Evolutionary conservation across 2,888 invertebrate species (phyloP).

Genomic region (Erebia aethiops): DNA sequence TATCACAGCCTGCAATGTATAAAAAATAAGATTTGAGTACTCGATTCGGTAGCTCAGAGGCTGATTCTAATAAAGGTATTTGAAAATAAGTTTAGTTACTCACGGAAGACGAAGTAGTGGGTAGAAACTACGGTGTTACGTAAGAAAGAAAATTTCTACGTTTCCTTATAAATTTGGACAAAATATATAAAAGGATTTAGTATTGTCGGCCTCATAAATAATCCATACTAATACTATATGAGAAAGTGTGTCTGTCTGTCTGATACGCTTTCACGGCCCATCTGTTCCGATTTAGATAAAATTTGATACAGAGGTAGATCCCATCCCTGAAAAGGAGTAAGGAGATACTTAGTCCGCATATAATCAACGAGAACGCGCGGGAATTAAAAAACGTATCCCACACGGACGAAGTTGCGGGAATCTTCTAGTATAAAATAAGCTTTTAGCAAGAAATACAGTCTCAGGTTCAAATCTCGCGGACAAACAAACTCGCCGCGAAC

Average conservation of each 20-base stretch:
- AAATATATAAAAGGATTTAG: not conserved
- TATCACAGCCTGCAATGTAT: conserved; percentile 69
- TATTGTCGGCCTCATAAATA: not conserved
- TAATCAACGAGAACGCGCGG: too few species aligned
- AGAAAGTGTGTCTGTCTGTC: too few species aligned
- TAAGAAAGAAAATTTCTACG: conserved; percentile 10
- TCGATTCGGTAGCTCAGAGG: not conserved
- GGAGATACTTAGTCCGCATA: too few species aligned
- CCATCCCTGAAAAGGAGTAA: too few species aligned
- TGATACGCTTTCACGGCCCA: too few species aligned
- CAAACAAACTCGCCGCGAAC: too few species aligned
- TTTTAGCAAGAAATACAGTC: not conserved
- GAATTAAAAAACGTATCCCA: too few species aligned
- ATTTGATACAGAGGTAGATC: too few species aligned
- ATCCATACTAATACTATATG: too few species aligned
- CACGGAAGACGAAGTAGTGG: conserved; percentile 19
- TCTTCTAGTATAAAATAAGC: too few species aligned
- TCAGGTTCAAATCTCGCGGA: not conserved
- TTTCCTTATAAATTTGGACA: not conserved
- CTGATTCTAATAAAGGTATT: conserved; percentile 10
- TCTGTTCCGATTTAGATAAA: too few species aligned
- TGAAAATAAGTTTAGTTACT: conserved; percentile 27
- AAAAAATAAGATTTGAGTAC: conserved; percentile 11
- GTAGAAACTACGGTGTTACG: conserved; percentile 12
- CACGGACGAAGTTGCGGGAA: too few species aligned